These are phyloP conservation scores for Cepaea hortensis DNA, from an alignment of 2,888 invertebrate genomes.

Conservation along the genomic window DNA sequence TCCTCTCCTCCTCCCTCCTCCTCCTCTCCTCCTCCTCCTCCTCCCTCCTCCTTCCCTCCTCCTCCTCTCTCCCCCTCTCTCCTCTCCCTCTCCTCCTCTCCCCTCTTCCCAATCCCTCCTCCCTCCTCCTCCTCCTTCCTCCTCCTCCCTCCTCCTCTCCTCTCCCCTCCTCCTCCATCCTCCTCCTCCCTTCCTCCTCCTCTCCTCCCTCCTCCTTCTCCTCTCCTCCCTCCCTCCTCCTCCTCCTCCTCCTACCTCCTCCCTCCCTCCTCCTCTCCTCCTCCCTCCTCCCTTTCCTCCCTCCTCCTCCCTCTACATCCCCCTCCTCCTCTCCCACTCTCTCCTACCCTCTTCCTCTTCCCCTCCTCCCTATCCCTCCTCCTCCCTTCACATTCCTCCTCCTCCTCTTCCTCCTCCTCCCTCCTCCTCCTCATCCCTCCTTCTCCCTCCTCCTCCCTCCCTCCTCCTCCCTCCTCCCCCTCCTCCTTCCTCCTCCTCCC, in stretches of 20 bases:
- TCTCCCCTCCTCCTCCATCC: neutral
- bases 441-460: neutral
- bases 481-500: neutral
- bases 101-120: neutral
- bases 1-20: neutral
- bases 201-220: neutral
- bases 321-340: no score
- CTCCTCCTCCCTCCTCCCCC: neutral
- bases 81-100: no score
- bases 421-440: neutral
- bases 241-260: neutral
- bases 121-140: neutral
- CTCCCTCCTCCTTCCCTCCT: neutral
- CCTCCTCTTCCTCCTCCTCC: slow-evolving; percentile 1
- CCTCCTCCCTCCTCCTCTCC: neutral
- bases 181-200: neutral
- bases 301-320: neutral
- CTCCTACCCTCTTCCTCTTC: neutral
- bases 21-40: neutral
- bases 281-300: neutral
- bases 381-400: neutral
- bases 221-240: neutral
- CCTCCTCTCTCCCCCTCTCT: no score
- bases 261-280: neutral
- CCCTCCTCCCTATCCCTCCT: neutral